Evolutionary conservation across 2,888 invertebrate species (phyloP).

Genomic region (Alloplasta piceator): DNA sequence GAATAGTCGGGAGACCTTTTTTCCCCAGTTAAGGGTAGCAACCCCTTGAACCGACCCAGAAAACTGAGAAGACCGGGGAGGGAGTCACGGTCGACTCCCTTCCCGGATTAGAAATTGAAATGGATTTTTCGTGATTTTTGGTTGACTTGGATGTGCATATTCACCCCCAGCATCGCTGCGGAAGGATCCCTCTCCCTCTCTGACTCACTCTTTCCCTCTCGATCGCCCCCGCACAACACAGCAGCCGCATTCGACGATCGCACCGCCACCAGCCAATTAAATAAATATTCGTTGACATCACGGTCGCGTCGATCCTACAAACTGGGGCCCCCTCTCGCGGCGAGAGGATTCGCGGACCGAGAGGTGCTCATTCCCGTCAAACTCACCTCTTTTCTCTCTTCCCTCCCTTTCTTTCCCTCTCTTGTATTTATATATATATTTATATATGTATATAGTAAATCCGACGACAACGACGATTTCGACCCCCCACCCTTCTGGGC

Average conservation of each 20-base stretch:
- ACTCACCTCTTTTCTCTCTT: constrained; percentile 59
- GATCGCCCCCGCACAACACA: constrained; percentile 81
- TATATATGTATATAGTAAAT: constrained; percentile 41
- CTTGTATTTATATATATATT: constrained; percentile 30
- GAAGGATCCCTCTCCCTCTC: constrained; percentile 3
- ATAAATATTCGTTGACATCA: constrained; percentile 83
- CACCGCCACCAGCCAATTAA: constrained; percentile 81
- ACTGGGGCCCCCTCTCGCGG: constrained; percentile 74
- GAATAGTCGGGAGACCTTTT: too few relatives aligned
- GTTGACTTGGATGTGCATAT: too few relatives aligned
- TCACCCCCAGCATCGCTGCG: too few relatives aligned
- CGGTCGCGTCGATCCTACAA: constrained; percentile 81
- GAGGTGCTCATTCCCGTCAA: constrained; percentile 74
- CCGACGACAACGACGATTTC: constrained; percentile 65
- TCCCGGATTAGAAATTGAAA: too few relatives aligned
- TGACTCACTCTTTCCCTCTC: constrained; percentile 33
- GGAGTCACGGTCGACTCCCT: too few relatives aligned
- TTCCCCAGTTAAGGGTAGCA: too few relatives aligned
- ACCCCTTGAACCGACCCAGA: too few relatives aligned
- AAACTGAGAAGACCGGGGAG: too few relatives aligned
- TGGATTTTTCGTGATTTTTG: too few relatives aligned
- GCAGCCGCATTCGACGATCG: constrained; percentile 77
- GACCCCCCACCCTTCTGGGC: constrained; percentile 31
- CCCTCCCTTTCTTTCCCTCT: constrained; percentile 31
- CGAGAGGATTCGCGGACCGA: constrained; percentile 69